Conservation (phyloP, 2,797 vertebrate genomes). For the Microcaecilia unicolor region DNA sequence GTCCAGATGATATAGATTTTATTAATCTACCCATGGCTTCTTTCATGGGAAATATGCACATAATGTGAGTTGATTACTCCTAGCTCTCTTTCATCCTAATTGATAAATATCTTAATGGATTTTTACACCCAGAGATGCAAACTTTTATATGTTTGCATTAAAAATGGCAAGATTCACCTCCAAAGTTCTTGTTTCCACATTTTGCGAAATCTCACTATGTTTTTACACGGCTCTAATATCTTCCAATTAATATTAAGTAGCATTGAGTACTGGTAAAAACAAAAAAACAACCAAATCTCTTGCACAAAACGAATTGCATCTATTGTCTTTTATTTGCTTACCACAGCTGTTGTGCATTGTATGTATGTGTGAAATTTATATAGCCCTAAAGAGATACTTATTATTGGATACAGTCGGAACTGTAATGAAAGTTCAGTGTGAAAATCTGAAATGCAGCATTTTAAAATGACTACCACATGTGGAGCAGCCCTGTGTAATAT, state of each 20-base stretch:
- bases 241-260: too few species aligned
- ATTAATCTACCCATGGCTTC: too few species aligned
- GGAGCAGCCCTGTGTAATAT: conserved; percentile 28
- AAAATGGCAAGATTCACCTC: too few species aligned
- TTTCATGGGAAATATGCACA: too few species aligned
- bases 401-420: conserved; percentile 18
- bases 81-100: not conserved
- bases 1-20: too few species aligned
- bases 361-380: conserved; percentile 15
- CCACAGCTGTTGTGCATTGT: too few species aligned
- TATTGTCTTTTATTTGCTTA: not conserved
- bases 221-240: too few species aligned
- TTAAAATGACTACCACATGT: conserved; percentile 32
- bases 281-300: too few species aligned
- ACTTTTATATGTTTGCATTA: not conserved
- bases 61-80: not conserved
- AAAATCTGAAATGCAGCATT: conserved; percentile 31
- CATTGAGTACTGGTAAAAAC: too few species aligned
- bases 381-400: conserved; percentile 13
- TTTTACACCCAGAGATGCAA: not conserved
- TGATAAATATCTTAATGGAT: not conserved
- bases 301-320: too few species aligned
- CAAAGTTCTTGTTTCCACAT: too few species aligned
- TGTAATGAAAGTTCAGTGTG: conserved; percentile 21
- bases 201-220: too few species aligned